phyloP scores from a whole-genome alignment of 2,797 vertebrate species.

The Diplodus puntazzo region DNA sequence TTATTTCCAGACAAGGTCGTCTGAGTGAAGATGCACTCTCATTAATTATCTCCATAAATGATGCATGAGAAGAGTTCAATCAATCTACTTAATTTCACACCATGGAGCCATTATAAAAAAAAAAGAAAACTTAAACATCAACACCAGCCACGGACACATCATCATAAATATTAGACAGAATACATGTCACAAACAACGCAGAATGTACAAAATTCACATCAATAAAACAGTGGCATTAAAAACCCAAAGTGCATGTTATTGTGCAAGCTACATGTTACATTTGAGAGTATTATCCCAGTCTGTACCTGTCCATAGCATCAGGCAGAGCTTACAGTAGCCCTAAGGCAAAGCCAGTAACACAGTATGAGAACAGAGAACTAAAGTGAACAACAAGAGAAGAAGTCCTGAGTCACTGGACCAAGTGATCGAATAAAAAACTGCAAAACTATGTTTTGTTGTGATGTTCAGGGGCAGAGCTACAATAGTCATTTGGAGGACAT shows the following conservation, averaged over 20 bases:
- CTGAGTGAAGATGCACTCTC: constrained; percentile 49
- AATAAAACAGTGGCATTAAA: not conserved
- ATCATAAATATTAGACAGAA: constrained; percentile 17
- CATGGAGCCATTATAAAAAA: constrained; percentile 8
- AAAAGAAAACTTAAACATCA: constrained; percentile 12
- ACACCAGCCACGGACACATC: constrained; percentile 3
- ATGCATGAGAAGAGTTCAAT: constrained; percentile 66
- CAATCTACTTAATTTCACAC: constrained; percentile 64
- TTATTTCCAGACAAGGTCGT: constrained; percentile 65
- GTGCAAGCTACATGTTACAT: not conserved
- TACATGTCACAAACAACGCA: not conserved
- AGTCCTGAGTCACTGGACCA: too few species aligned
- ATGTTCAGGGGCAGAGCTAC: not conserved
- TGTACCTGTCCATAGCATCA: not conserved
- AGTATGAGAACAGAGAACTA: not conserved
- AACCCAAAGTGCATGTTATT: not conserved
- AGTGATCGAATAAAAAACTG: not conserved
- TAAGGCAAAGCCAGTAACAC: not conserved
- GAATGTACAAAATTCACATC: not conserved
- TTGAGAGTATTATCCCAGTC: not conserved
- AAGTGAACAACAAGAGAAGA: not conserved
- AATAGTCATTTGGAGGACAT: not conserved
- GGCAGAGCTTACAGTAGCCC: not conserved
- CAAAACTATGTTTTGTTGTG: not conserved
- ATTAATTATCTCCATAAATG: constrained; percentile 70